Conservation (phyloP, 2,888 invertebrate species). For the Dolichopus griseipennis region DNA sequence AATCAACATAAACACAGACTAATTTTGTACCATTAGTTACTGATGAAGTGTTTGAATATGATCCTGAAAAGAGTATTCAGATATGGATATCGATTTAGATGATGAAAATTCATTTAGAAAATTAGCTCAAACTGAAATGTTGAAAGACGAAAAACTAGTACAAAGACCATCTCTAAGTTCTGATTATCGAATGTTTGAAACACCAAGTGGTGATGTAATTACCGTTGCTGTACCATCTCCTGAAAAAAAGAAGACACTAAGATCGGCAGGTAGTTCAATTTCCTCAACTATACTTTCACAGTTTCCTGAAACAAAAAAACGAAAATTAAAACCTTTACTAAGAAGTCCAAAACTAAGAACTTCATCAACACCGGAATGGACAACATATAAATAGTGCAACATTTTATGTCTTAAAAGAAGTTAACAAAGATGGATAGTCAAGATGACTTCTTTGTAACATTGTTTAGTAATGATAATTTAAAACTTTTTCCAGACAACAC, state of each 20-base stretch:
- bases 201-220: background rate
- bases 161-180: background rate
- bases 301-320: conserved; percentile 4
- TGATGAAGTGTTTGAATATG: conserved; percentile 2
- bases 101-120: background rate
- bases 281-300: background rate
- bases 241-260: background rate
- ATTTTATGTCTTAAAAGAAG: background rate
- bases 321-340: background rate
- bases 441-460: background rate
- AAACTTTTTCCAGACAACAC: background rate
- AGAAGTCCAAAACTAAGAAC: background rate
- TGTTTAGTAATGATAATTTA: background rate
- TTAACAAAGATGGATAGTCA: background rate
- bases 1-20: background rate
- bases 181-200: background rate
- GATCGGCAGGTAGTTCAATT: background rate
- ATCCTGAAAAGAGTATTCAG: background rate
- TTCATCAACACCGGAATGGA: background rate
- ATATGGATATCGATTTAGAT: background rate
- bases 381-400: background rate
- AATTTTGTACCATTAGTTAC: background rate
- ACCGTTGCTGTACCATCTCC: background rate
- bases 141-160: background rate
- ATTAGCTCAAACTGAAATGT: background rate